Conservation (phyloP, 2,888 invertebrate species). For the Drosophila putrida region DNA sequence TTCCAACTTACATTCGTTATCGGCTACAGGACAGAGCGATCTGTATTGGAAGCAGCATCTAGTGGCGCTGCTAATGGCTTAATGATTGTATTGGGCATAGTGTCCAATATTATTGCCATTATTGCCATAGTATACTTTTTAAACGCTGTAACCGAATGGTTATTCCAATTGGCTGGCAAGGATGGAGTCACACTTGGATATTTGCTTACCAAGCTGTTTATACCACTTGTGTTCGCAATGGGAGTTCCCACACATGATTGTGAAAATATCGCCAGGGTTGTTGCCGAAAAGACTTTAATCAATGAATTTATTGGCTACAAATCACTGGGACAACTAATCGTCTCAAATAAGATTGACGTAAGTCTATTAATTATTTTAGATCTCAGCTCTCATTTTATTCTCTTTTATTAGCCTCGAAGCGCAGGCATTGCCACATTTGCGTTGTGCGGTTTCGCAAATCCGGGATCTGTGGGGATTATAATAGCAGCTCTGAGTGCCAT, state of each 20-base stretch:
- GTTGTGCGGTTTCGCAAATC: constrained; percentile 95
- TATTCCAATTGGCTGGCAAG: constrained; percentile 39
- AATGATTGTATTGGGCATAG: constrained; percentile 92
- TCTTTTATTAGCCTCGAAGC: constrained; percentile 87
- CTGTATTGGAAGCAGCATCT: constrained; percentile 94
- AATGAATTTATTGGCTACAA: constrained; percentile 96
- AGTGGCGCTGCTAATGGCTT: constrained; percentile 93
- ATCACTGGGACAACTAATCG: constrained; percentile 88
- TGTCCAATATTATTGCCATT: constrained; percentile 86
- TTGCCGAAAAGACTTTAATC: constrained; percentile 95
- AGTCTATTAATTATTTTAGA: neutral
- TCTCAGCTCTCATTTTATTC: neutral
- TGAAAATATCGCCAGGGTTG: constrained; percentile 90
- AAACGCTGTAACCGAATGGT: constrained; percentile 45
- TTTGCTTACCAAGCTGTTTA: constrained; percentile 25
- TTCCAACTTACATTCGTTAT: neutral
- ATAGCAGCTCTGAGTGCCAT: constrained; percentile 91
- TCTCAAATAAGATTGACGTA: constrained; percentile 35
- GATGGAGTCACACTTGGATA: constrained; percentile 32
- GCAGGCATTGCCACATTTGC: constrained; percentile 94
- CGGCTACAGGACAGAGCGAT: constrained; percentile 89
- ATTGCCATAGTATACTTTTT: constrained; percentile 50
- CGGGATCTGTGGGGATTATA: constrained; percentile 92
- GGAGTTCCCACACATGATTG: constrained; percentile 87
- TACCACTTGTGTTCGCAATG: constrained; percentile 50